Conservation (phyloP, 2,113 vertebrate species). For the Hydropotes inermis region DNA sequence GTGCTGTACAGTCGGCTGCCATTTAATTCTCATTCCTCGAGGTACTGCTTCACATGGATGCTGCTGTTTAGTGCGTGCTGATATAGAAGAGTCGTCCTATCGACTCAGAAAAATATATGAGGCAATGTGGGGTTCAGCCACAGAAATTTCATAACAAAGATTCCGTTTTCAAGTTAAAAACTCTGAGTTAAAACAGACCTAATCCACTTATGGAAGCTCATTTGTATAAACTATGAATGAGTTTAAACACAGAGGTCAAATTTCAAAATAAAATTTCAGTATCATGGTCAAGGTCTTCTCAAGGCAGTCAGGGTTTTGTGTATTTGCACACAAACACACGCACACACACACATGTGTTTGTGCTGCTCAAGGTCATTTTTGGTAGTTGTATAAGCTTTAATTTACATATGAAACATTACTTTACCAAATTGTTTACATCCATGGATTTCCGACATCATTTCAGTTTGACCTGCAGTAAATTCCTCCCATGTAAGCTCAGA, state of each 20-base stretch:
- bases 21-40: not conserved
- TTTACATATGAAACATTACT: slow-evolving; percentile 58
- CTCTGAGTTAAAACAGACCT: not conserved
- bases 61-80: not conserved
- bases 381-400: slow-evolving; percentile 7
- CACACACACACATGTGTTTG: not conserved
- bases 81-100: not conserved
- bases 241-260: not conserved
- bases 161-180: not conserved
- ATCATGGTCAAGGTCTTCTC: not conserved
- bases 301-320: not conserved
- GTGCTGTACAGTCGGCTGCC: not conserved
- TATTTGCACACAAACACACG: not conserved
- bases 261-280: slow-evolving; percentile 26
- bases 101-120: not conserved
- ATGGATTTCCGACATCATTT: slow-evolving; percentile 29
- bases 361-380: slow-evolving; percentile 11
- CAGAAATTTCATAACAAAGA: not conserved
- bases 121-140: not conserved
- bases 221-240: slow-evolving; percentile 35
- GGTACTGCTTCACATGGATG: not conserved
- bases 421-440: slow-evolving; percentile 45
- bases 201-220: not conserved
- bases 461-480: slow-evolving; percentile 52
- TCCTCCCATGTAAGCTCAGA: slow-evolving; percentile 63